Evolutionary conservation across 35 echinoderm and acorn worm genomes (phyloP), one percentile per base, ranked within the genome.

Genomic region (Eucidaris tribuloides): DNA sequence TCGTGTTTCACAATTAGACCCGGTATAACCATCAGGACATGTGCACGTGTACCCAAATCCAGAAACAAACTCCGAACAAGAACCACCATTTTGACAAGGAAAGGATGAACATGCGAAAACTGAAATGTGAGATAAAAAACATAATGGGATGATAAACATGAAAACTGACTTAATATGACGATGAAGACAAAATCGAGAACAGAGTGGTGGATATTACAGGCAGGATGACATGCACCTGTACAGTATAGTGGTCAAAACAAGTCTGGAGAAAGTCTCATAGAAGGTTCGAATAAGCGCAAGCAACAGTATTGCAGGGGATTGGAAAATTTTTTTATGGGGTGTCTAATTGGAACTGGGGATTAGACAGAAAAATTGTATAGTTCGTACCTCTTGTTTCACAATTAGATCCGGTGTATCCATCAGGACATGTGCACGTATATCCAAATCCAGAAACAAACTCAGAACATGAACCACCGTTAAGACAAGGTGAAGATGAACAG

Each of bases 41-140:
- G 37, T 27, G 37, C 61, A 64, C 28, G 37, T 32, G 22, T 64
- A 64, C 30, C 61, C 17, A 33, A 1, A 27, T 15, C 61, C 61
- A 32, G 17, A n/a, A 32, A 32, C 61, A 28, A 34, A 64, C 37
- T 64, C 61, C 30, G 27, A 77, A 46, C 71, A 77, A 7, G 22
- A 32, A 40, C 85, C 91, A 65, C 74, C 81, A 46, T 94, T 94
- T 20, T 24, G 3, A 46, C 91, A 94, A 2, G 84, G 90, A 23
- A 42, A 37, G 15, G 49, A 57, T 17, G 68, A 41, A 44, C 68
- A 74, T 9, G 36, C 1, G 0, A 74, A 36, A 25, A 74, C 68
- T 74, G 40, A 20, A 52, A 52, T n/a, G n/a, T 52, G 48, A 52
- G 9, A 11, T n/a, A 52, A 52, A 52, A 11, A 52, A 52, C 9